phyloP scores from a whole-genome alignment of 2,888 invertebrate species.

The Spisula solida region DNA sequence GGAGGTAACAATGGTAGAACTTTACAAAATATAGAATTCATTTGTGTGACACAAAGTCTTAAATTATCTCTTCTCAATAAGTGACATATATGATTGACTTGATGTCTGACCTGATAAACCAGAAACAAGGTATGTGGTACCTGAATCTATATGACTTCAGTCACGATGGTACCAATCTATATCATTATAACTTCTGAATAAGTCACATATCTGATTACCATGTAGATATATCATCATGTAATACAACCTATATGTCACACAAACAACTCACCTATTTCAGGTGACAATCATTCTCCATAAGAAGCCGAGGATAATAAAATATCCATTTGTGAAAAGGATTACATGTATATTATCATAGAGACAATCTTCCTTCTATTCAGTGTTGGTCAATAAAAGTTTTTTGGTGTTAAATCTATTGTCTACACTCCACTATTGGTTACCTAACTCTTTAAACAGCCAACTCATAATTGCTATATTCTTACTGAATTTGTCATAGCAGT shows the following conservation, averaged over 20 bases:
- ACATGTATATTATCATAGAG: not conserved
- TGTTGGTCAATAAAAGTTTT: not conserved
- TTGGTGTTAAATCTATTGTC: not conserved
- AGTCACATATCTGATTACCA: not conserved
- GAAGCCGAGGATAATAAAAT: not conserved
- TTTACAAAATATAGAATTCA: not conserved
- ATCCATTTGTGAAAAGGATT: not conserved
- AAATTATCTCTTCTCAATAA: not conserved
- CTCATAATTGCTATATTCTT: too few species aligned
- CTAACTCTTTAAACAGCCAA: not conserved
- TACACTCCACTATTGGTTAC: not conserved
- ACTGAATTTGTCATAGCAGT: too few species aligned
- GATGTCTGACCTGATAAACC: not conserved
- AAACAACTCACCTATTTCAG: not conserved
- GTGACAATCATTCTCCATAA: too few species aligned
- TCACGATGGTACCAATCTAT: not conserved
- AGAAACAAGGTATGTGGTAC: not conserved
- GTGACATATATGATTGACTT: conserved; percentile 13
- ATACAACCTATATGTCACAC: not conserved
- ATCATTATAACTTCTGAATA: not conserved
- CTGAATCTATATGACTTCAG: not conserved
- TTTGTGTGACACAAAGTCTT: not conserved
- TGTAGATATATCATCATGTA: not conserved
- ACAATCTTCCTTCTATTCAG: not conserved
- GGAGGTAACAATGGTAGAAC: not conserved